phyloP scores from a whole-genome alignment of 2,113 vertebrate species.

The Cyanoramphus novaezelandiae region DNA sequence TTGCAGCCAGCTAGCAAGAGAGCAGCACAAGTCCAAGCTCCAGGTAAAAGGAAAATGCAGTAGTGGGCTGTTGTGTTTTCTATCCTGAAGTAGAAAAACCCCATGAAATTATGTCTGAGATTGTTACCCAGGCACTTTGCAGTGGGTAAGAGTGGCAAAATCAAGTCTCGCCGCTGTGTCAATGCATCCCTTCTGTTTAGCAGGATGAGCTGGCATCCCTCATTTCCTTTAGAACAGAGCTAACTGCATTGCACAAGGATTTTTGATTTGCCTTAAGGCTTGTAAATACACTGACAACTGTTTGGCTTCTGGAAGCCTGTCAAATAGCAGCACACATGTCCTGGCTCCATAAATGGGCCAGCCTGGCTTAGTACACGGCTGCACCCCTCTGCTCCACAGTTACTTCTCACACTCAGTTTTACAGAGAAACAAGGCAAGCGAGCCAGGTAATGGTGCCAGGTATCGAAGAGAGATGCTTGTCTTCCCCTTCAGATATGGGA shows the following conservation, averaged over 20 bases:
- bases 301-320: background rate
- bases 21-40: background rate
- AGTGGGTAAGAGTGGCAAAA: rapidly evolving
- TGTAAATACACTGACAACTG: background rate
- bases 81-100: background rate
- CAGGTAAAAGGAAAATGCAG: background rate
- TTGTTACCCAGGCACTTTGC: background rate
- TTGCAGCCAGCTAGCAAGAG: background rate
- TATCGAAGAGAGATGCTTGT: background rate
- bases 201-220: background rate
- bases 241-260: background rate
- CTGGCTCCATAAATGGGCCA: background rate
- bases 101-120: rapidly evolving
- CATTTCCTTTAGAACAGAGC: background rate
- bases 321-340: background rate
- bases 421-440: background rate
- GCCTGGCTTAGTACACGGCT: background rate
- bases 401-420: background rate
- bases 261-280: background rate
- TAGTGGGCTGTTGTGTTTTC: background rate
- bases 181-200: background rate
- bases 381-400: background rate
- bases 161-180: background rate
- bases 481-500: background rate
- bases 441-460: background rate